A percentile compares a stretch with the other conserved stretches of the same genome.
phyloP scores from a whole-genome alignment of 2,797 vertebrate genomes.

The Synanceia verrucosa region DNA sequence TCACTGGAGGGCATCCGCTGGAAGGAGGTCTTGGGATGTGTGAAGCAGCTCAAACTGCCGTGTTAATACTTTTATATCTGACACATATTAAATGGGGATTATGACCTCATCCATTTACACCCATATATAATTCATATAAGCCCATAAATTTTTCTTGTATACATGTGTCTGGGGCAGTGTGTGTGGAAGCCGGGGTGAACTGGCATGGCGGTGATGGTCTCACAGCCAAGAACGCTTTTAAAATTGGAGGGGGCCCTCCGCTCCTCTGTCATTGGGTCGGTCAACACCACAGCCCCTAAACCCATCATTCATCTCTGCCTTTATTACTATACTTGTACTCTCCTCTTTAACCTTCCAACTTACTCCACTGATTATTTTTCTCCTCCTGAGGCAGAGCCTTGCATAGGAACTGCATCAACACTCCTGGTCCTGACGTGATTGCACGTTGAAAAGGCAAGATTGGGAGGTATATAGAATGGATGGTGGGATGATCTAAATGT shows the following conservation, averaged over 20 bases:
- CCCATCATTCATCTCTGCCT: slow-evolving; percentile 72
- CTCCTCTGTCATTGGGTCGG: slow-evolving; percentile 71
- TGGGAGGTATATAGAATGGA: slow-evolving; percentile 16
- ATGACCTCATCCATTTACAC: slow-evolving; percentile 79
- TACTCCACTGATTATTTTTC: slow-evolving; percentile 36
- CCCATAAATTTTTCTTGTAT: slow-evolving; percentile 69
- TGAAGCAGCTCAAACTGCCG: slow-evolving; percentile 31
- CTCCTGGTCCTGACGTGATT: no score
- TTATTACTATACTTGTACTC: slow-evolving; percentile 68
- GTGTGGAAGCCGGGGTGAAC: slow-evolving; percentile 57
- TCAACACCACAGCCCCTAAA: slow-evolving; percentile 69
- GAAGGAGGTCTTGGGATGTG: slow-evolving; percentile 26
- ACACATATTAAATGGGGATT: slow-evolving; percentile 78
- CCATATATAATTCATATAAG: slow-evolving; percentile 77
- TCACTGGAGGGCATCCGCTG: slow-evolving; percentile 40
- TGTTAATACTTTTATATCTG: slow-evolving; percentile 72
- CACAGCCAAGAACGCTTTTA: slow-evolving; percentile 72
- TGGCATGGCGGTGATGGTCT: slow-evolving; percentile 64
- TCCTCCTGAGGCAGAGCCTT: slow-evolving; percentile 37
- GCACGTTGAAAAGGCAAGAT: slow-evolving; percentile 14
- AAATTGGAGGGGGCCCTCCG: slow-evolving; percentile 70
- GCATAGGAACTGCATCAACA: slow-evolving; percentile 10
- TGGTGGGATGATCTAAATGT: not conserved
- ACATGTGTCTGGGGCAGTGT: slow-evolving; percentile 61
- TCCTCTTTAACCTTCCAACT: slow-evolving; percentile 63